phyloP scores from a whole-genome alignment of 2,113 vertebrate genomes.

The Porphyrio hochstetteri region DNA sequence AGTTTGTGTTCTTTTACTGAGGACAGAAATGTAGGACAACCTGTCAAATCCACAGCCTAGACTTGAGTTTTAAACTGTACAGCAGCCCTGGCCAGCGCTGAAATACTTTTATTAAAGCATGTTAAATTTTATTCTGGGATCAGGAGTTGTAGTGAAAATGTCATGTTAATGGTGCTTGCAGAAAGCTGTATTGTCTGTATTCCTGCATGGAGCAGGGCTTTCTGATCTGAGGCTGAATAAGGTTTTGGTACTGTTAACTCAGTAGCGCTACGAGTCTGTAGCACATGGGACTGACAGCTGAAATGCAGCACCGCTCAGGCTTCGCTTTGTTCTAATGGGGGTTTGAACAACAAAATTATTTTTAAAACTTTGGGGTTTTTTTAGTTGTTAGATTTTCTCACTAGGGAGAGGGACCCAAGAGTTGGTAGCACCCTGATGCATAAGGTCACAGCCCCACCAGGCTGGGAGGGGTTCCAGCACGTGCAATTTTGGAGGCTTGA shows the following conservation, averaged over 20 bases:
- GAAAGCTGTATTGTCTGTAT: background rate
- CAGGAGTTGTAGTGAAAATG: background rate
- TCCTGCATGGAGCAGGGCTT: background rate
- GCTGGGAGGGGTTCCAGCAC: background rate
- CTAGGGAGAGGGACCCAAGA: background rate
- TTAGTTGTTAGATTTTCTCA: background rate
- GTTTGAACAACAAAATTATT: background rate
- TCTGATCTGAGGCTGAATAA: background rate
- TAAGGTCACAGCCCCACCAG: background rate
- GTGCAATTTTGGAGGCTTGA: background rate
- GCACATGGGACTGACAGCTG: background rate
- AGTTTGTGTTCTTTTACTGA: background rate
- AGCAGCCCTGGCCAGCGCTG: background rate
- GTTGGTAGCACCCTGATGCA: background rate
- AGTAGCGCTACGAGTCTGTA: background rate
- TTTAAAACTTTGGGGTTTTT: no score
- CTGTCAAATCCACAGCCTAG: background rate
- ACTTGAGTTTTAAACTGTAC: background rate
- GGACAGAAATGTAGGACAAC: background rate
- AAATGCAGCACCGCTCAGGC: background rate
- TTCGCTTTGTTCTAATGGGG: background rate
- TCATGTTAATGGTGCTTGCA: background rate
- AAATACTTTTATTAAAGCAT: background rate
- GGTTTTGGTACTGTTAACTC: background rate
- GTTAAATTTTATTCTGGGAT: background rate